Percentiles rank a stretch among this genome's conserved stretches.
Conservation (phyloP, 1,140 invertebrate species). For the Venturia canescens region DNA sequence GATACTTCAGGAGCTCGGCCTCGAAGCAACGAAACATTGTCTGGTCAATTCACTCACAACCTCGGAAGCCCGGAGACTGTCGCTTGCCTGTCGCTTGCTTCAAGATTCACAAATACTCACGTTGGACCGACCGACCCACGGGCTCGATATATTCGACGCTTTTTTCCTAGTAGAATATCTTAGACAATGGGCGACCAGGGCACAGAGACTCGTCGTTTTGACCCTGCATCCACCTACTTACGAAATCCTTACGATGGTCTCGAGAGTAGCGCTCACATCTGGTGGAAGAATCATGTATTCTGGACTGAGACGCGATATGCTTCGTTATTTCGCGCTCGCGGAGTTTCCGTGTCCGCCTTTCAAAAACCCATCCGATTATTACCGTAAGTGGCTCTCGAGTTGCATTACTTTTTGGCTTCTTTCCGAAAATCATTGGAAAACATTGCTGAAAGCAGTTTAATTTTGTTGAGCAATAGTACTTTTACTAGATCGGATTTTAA, state of each 20-base stretch:
- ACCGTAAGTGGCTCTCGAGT: constrained; percentile 82
- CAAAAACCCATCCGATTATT: constrained; percentile 98
- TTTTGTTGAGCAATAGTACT: too few relatives aligned
- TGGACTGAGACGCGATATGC: constrained; percentile 91
- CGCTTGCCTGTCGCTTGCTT: constrained; percentile 91
- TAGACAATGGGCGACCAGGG: constrained; percentile 92
- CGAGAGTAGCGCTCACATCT: constrained; percentile 90
- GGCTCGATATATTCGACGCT: constrained; percentile 97
- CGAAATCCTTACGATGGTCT: constrained; percentile 97
- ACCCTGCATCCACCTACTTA: constrained; percentile 96
- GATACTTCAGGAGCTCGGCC: constrained; percentile 89
- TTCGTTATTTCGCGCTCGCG: constrained; percentile 94
- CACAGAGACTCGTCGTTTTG: constrained; percentile 90
- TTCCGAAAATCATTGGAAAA: too few relatives aligned
- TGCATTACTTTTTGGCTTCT: too few relatives aligned
- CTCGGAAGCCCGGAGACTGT: constrained; percentile 90
- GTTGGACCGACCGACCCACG: constrained; percentile 92
- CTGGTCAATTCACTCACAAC: constrained; percentile 84
- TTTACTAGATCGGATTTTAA: too few relatives aligned
- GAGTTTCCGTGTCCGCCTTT: constrained; percentile 97
- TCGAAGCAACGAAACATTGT: constrained; percentile 88
- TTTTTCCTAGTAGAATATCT: constrained; percentile 97
- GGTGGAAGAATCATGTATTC: constrained; percentile 94
- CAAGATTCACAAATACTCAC: constrained; percentile 90
- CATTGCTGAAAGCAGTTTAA: too few relatives aligned